Evolutionary conservation across 2,797 vertebrate species (phyloP).

Genomic region (Squalus acanthias): DNA sequence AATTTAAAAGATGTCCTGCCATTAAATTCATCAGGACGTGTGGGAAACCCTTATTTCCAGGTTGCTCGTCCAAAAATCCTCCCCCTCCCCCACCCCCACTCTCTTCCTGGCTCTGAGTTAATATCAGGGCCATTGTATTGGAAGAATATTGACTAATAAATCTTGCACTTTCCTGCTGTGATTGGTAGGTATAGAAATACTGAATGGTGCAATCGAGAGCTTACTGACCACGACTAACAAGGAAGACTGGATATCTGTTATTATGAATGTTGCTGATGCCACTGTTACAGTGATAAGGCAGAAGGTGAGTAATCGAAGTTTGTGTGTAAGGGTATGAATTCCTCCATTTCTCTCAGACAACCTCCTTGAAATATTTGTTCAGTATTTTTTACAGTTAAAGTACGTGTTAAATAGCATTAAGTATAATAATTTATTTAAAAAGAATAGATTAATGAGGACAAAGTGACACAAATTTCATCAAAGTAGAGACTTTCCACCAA

Average conservation of each 20-base stretch:
- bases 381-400: neutral
- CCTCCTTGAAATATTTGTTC: neutral
- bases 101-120: neutral
- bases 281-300: slow-evolving; percentile 90
- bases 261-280: slow-evolving; percentile 89
- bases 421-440: neutral
- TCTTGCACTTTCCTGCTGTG: neutral
- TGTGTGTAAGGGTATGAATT: neutral
- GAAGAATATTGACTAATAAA: neutral
- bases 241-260: slow-evolving; percentile 86
- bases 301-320: slow-evolving; percentile 58
- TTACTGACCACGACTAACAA: slow-evolving; percentile 74
- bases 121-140: neutral
- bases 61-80: neutral
- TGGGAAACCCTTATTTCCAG: neutral
- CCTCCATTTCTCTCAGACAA: neutral
- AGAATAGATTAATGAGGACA: neutral
- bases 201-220: slow-evolving; percentile 89
- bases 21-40: neutral
- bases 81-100: neutral
- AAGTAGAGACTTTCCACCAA: neutral
- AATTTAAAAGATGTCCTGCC: neutral
- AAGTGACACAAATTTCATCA: neutral
- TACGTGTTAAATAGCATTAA: neutral
- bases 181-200: slow-evolving; percentile 84